These are phyloP conservation scores for Terrapene triunguis DNA, from an alignment of 2,113 vertebrate genomes.

Conservation along the genomic window DNA sequence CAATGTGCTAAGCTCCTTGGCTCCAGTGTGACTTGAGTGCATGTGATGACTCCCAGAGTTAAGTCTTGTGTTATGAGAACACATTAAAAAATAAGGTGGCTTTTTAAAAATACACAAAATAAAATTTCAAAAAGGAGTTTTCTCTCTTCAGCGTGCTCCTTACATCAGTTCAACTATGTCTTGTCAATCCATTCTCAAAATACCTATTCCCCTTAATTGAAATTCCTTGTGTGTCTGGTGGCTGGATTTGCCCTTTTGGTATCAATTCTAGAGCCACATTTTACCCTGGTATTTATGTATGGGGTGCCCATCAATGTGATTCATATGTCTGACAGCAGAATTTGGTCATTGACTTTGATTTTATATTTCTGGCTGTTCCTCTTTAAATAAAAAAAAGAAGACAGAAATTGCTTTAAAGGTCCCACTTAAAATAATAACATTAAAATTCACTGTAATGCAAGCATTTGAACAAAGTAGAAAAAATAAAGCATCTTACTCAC, in stretches of 20 bases:
- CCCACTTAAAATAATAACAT: background rate
- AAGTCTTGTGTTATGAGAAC: slow-evolving; percentile 21
- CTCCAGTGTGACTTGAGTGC: background rate
- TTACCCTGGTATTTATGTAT: background rate
- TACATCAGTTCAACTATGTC: slow-evolving; percentile 50
- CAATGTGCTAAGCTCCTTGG: background rate
- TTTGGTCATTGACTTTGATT: slow-evolving; percentile 7
- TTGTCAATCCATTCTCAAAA: slow-evolving; percentile 36
- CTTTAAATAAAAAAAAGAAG: background rate
- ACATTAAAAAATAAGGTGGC: slow-evolving; percentile 21
- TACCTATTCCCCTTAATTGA: background rate
- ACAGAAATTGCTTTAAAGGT: background rate
- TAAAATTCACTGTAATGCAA: slow-evolving; percentile 2
- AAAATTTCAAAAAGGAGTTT: slow-evolving; percentile 36
- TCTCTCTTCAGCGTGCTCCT: slow-evolving; percentile 24
- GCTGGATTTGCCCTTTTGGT: background rate
- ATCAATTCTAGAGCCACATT: background rate
- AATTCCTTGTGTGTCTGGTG: background rate
- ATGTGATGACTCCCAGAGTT: slow-evolving; percentile 31
- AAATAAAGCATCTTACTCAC: background rate
- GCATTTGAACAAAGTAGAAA: background rate
- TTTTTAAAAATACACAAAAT: slow-evolving; percentile 60
- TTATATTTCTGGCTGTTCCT: background rate
- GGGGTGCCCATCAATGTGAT: background rate
- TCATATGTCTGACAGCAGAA: background rate